A percentile compares a stretch with the other conserved stretches of the same genome.
These are phyloP conservation scores for Ormyrus nitidulus DNA, from an alignment of 2,888 invertebrate genomes.

Conservation along the genomic window DNA sequence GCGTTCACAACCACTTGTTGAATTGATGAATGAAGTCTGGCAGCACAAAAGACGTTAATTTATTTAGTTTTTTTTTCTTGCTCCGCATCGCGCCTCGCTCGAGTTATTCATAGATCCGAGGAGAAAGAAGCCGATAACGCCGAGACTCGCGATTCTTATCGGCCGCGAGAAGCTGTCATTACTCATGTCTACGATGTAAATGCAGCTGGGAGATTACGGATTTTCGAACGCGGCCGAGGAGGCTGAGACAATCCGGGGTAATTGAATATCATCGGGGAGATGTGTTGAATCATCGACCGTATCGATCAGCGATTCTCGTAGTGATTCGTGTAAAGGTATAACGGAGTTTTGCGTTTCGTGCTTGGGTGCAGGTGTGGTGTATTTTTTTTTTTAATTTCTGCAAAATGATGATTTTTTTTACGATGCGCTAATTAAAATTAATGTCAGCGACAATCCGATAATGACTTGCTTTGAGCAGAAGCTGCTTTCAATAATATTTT, in stretches of 20 bases:
- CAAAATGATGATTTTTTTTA: too few relatives aligned
- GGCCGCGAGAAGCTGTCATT: conserved; percentile 12
- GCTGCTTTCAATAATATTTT: too few relatives aligned
- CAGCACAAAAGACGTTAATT: conserved; percentile 53
- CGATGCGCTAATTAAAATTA: too few relatives aligned
- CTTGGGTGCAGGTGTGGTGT: too few relatives aligned
- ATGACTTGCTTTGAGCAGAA: too few relatives aligned
- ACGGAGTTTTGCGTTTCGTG: too few relatives aligned
- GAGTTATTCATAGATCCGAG: background rate
- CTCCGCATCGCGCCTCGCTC: background rate
- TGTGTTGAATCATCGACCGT: background rate
- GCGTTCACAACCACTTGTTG: conserved; percentile 15
- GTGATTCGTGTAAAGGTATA: too few relatives aligned
- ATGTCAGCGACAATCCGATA: too few relatives aligned
- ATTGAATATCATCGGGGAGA: conserved; percentile 23
- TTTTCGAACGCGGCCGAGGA: background rate
- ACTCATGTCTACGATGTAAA: conserved; percentile 27
- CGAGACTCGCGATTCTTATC: conserved; percentile 17
- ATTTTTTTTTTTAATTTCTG: too few relatives aligned
- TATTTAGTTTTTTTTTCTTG: conserved; percentile 41
- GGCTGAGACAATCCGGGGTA: conserved; percentile 27
- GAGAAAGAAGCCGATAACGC: conserved; percentile 28
- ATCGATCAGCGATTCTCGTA: conserved; percentile 14
- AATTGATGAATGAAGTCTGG: conserved; percentile 31
- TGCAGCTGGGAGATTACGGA: background rate